These are phyloP conservation scores for Tachina lurida DNA, from an alignment of 2,888 invertebrate species.

Conservation along the genomic window DNA sequence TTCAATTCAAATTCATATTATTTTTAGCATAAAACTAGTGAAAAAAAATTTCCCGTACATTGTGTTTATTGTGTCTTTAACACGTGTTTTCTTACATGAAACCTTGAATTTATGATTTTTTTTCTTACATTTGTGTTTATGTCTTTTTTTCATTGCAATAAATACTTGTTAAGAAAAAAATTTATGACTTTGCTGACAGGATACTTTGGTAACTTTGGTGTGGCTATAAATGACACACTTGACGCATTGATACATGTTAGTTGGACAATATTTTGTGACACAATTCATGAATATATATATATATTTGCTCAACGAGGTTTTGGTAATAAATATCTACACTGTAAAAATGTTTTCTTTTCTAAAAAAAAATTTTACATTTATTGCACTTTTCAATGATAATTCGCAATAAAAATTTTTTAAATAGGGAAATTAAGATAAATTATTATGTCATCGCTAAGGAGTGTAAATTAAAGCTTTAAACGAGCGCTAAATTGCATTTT, in stretches of 20 bases:
- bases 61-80: neutral
- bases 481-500: no score
- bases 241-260: slow-evolving; percentile 59
- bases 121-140: slow-evolving; percentile 20
- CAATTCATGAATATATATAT: slow-evolving; percentile 23
- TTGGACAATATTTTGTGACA: slow-evolving; percentile 11
- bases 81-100: neutral
- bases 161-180: slow-evolving; percentile 67
- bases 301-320: neutral
- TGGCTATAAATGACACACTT: slow-evolving; percentile 65
- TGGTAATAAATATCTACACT: slow-evolving; percentile 7
- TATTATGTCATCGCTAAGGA: no score
- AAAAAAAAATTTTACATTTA: no score
- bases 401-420: no score
- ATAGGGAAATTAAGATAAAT: no score
- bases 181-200: slow-evolving; percentile 69
- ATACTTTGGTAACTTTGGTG: slow-evolving; percentile 59
- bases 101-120: neutral
- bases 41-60: neutral
- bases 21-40: no score
- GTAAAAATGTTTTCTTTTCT: neutral
- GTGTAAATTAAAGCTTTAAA: no score
- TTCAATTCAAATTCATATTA: no score
- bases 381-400: no score
- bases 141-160: slow-evolving; percentile 44